Conservation (phyloP, 1,140 invertebrate species). For the Dinothrombium tinctorium region DNA sequence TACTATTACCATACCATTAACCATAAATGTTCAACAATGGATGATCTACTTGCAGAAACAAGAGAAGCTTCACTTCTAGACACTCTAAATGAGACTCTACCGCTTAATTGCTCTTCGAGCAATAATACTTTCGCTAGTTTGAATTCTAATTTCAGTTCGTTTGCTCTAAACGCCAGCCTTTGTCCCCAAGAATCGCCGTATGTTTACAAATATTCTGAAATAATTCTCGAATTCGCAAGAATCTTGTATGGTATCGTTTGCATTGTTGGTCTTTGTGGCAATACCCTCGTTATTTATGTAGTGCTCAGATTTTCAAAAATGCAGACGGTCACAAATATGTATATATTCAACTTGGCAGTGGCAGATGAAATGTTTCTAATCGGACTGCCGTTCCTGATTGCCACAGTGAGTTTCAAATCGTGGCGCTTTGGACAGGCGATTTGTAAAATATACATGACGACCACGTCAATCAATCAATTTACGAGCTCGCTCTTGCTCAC, state of each 20-base stretch:
- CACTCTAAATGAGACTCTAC: no score
- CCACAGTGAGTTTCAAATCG: slow-evolving; percentile 50
- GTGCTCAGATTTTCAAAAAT: slow-evolving; percentile 77
- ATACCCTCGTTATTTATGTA: slow-evolving; percentile 84
- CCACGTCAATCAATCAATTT: slow-evolving; percentile 84
- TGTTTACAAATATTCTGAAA: no score
- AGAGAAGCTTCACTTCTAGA: no score
- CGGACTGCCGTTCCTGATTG: slow-evolving; percentile 71
- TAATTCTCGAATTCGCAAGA: slow-evolving; percentile 13
- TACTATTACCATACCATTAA: no score
- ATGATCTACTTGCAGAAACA: no score
- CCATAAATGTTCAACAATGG: no score
- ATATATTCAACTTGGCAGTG: slow-evolving; percentile 80
- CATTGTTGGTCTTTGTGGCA: slow-evolving; percentile 64
- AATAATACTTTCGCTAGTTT: no score
- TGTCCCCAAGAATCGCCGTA: no score
- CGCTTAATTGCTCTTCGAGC: no score
- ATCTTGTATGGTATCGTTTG: slow-evolving; percentile 39
- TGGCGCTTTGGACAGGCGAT: slow-evolving; percentile 77
- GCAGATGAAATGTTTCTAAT: slow-evolving; percentile 84
- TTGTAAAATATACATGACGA: slow-evolving; percentile 78
- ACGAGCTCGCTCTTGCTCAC: slow-evolving; percentile 76
- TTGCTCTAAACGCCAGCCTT: no score
- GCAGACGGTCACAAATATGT: slow-evolving; percentile 93
- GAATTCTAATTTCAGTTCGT: no score